phyloP scores from a whole-genome alignment of 2,113 vertebrate species.

The Trichechus manatus region DNA sequence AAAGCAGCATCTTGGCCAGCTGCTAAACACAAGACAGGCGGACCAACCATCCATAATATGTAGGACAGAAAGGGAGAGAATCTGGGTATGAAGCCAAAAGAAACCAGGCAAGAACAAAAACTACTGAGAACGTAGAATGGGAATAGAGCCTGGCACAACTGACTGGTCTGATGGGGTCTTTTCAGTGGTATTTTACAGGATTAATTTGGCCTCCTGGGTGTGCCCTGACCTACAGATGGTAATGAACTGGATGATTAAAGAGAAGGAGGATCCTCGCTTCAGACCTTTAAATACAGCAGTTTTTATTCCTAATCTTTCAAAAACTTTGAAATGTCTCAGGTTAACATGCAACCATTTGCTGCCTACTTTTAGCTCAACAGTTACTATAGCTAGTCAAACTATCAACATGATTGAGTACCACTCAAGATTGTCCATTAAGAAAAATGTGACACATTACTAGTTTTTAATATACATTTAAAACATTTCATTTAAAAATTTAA shows the following conservation, averaged over 20 bases:
- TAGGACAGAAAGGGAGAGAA: background rate
- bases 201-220: background rate
- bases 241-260: background rate
- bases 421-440: background rate
- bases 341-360: background rate
- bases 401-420: background rate
- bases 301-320: slow-evolving; percentile 11
- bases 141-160: background rate
- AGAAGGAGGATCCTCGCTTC: background rate
- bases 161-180: background rate
- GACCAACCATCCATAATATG: background rate
- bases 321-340: slow-evolving; percentile 13
- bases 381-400: background rate
- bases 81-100: background rate
- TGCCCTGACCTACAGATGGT: background rate
- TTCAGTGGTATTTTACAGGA: background rate
- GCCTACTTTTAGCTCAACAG: background rate
- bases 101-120: background rate
- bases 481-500: background rate
- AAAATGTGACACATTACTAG: background rate
- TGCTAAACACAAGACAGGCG: background rate
- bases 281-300: background rate
- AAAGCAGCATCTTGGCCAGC: background rate
- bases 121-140: background rate
- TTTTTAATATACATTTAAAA: slow-evolving; percentile 7